Percentiles rank a stretch among this genome's conserved stretches.
phyloP scores from a whole-genome alignment of 2,113 vertebrate genomes.

The Empidonax alnorum region DNA sequence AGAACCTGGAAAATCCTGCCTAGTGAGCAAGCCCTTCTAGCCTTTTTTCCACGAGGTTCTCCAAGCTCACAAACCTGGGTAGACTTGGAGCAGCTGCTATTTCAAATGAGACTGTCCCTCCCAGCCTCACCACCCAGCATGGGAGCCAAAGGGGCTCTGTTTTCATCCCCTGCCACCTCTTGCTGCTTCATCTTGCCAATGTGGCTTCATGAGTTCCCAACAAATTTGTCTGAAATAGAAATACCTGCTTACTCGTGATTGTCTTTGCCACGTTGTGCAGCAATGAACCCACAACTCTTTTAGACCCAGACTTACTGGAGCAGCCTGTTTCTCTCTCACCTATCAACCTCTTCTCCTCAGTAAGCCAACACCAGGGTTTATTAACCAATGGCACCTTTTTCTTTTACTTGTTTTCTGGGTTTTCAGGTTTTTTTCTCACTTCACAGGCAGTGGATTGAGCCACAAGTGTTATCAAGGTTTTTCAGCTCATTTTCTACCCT shows the following conservation, averaged over 20 bases:
- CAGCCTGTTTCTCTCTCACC: neutral
- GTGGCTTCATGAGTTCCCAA: neutral
- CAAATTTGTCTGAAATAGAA: neutral
- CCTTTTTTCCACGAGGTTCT: conserved; percentile 46
- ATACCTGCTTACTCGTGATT: neutral
- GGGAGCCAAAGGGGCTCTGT: neutral
- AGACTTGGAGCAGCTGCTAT: conserved; percentile 30
- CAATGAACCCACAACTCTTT: neutral
- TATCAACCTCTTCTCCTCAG: neutral
- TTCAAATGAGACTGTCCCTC: conserved; percentile 26
- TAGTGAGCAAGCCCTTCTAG: conserved; percentile 17
- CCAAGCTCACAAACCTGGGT: conserved; percentile 49
- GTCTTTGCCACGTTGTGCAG: accelerated
- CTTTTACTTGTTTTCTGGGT: neutral
- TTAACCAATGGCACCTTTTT: neutral
- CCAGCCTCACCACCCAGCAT: neutral
- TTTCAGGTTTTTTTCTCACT: neutral
- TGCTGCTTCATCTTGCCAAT: neutral
- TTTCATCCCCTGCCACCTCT: neutral
- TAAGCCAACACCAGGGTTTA: neutral
- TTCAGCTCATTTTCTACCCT: neutral
- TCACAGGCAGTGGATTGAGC: neutral
- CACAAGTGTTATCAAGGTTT: neutral
- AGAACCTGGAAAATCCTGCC: conserved; percentile 62
- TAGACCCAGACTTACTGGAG: neutral